Conservation (phyloP, 1,140 invertebrate species). For the Asbolus verrucosus region DNA sequence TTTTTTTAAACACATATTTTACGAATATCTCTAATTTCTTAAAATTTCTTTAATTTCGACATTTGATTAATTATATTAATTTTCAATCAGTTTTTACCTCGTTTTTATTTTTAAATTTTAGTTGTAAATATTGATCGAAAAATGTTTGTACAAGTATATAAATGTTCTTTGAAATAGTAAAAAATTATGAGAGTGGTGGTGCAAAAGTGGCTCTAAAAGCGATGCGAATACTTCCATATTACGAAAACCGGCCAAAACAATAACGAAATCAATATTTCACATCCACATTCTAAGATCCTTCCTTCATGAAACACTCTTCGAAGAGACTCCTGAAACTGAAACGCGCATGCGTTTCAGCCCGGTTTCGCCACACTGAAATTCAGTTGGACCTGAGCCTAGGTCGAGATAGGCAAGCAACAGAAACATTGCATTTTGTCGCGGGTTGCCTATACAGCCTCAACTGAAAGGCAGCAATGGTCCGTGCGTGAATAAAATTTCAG, state of each 20-base stretch:
- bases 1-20: no score
- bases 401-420: slow-evolving; percentile 30
- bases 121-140: no score
- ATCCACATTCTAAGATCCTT: slow-evolving; percentile 46
- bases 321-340: slow-evolving; percentile 18
- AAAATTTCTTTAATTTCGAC: no score
- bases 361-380: slow-evolving; percentile 43
- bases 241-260: slow-evolving; percentile 33
- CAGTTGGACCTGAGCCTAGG: slow-evolving; percentile 46
- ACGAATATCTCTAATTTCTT: no score
- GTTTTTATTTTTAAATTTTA: no score
- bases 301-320: slow-evolving; percentile 40
- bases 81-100: no score
- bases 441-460: slow-evolving; percentile 39
- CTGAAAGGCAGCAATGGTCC: background rate
- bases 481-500: slow-evolving; percentile 2
- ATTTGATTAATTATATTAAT: no score
- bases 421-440: slow-evolving; percentile 29
- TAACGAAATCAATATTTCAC: slow-evolving; percentile 52
- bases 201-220: no score
- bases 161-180: no score
- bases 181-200: no score
- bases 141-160: no score
- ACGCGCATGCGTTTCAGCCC: slow-evolving; percentile 41
- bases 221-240: slow-evolving; percentile 9